These are phyloP conservation scores for Drosophila borealis DNA, from an alignment of 2,888 invertebrate species.

Conservation along the genomic window DNA sequence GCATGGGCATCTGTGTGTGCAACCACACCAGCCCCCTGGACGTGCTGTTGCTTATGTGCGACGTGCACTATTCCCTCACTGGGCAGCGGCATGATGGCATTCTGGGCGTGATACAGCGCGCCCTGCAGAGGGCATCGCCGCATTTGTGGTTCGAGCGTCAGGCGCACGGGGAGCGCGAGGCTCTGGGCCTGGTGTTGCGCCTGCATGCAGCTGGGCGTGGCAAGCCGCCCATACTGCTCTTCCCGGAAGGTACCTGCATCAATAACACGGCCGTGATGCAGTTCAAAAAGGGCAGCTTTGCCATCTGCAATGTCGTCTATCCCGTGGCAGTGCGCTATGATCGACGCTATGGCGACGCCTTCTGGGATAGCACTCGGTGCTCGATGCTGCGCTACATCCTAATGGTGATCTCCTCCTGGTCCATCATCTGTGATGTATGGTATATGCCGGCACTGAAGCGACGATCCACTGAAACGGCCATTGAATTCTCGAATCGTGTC, in stretches of 20 bases:
- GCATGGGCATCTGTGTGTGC: slow-evolving; percentile 95
- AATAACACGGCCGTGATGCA: slow-evolving; percentile 99
- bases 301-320: slow-evolving; percentile 96
- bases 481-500: slow-evolving; percentile 58
- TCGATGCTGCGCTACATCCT: slow-evolving; percentile 64
- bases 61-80: slow-evolving; percentile 98
- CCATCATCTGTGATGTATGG: slow-evolving; percentile 63
- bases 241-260: slow-evolving; percentile 99
- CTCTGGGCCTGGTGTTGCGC: slow-evolving; percentile 92
- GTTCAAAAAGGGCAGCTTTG: slow-evolving; percentile 99
- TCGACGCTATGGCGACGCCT: slow-evolving; percentile 66
- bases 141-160: slow-evolving; percentile 99
- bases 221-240: slow-evolving; percentile 97
- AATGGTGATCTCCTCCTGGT: slow-evolving; percentile 61
- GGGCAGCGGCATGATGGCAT: slow-evolving; percentile 87
- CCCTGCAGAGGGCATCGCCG: slow-evolving; percentile 94
- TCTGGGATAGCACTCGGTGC: slow-evolving; percentile 64
- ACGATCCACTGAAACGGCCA: slow-evolving; percentile 23
- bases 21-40: slow-evolving; percentile 99
- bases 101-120: slow-evolving; percentile 94
- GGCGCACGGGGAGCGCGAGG: slow-evolving; percentile 94
- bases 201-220: slow-evolving; percentile 94
- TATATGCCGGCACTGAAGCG: slow-evolving; percentile 56
- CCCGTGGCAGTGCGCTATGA: slow-evolving; percentile 97
- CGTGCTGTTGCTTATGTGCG: slow-evolving; percentile 96